A percentile compares a stretch with the other conserved stretches of the same genome.
These are phyloP conservation scores for Vimba vimba DNA, from an alignment of 2,113 vertebrate genomes.

Conservation along the genomic window DNA sequence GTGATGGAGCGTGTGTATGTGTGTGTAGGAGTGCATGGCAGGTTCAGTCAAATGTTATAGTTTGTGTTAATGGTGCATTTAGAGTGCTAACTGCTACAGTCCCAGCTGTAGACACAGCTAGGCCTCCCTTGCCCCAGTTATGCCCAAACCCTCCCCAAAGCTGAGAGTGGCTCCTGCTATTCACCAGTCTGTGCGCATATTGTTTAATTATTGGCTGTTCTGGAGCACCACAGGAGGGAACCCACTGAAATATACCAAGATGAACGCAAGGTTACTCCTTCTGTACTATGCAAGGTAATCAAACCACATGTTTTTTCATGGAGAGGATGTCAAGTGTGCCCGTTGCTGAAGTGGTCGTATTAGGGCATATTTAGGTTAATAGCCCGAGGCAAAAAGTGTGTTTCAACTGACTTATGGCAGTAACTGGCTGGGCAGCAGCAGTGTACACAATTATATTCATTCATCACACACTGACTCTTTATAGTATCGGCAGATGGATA, in stretches of 20 bases:
- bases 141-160: constrained; percentile 6
- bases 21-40: constrained; percentile 13
- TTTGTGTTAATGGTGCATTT: constrained; percentile 44
- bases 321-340: constrained; percentile 6
- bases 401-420: constrained; percentile 17
- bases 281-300: constrained; percentile 21
- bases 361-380: constrained; percentile 41
- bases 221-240: constrained; percentile 62
- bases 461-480: neutral
- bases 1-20: constrained; percentile 24
- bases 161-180: constrained; percentile 48
- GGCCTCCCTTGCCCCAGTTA: constrained; percentile 39
- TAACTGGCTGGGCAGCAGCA: constrained; percentile 6
- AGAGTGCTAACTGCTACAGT: constrained; percentile 35
- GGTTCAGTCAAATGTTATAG: constrained; percentile 47
- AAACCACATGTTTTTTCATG: constrained; percentile 7
- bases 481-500: constrained; percentile 15
- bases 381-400: constrained; percentile 35
- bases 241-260: constrained; percentile 55
- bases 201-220: constrained; percentile 63
- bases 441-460: neutral
- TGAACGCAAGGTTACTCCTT: constrained; percentile 36
- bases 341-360: constrained; percentile 37
- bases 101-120: constrained; percentile 55
- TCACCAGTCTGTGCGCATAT: constrained; percentile 58